Conservation (phyloP, 2,888 invertebrate species). For the Cryptocephalus moraei region DNA sequence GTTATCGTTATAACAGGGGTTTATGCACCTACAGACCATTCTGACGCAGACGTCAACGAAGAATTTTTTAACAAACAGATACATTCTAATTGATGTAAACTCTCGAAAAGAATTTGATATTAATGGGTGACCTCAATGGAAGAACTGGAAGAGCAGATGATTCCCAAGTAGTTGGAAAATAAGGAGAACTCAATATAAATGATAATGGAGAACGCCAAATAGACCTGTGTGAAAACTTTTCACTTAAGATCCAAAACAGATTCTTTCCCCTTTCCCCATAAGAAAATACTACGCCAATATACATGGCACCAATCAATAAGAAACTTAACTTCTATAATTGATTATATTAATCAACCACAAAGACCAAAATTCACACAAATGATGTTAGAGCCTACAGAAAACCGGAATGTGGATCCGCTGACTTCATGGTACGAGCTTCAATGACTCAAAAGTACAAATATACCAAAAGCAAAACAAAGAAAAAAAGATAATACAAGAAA, state of each 20-base stretch:
- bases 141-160: no score
- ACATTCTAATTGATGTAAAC: neutral
- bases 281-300: neutral
- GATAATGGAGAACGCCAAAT: neutral
- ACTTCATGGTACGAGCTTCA: neutral
- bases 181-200: neutral
- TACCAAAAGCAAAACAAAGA: no score
- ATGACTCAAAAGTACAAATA: neutral
- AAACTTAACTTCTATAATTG: neutral
- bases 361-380: neutral
- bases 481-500: neutral
- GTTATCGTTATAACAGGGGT: neutral
- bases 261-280: constrained; percentile 1
- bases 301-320: neutral
- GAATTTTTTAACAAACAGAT: neutral
- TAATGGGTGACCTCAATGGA: neutral
- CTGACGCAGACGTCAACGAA: no score
- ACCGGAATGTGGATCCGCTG: neutral
- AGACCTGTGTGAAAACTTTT: neutral
- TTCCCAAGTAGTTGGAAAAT: neutral
- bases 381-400: neutral
- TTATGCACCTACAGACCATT: neutral
- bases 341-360: neutral
- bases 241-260: neutral
- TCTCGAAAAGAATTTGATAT: neutral